Percentiles rank a stretch among this genome's conserved stretches.
phyloP scores from a whole-genome alignment of 2,888 invertebrate species.

The Tortricodes alternella region DNA sequence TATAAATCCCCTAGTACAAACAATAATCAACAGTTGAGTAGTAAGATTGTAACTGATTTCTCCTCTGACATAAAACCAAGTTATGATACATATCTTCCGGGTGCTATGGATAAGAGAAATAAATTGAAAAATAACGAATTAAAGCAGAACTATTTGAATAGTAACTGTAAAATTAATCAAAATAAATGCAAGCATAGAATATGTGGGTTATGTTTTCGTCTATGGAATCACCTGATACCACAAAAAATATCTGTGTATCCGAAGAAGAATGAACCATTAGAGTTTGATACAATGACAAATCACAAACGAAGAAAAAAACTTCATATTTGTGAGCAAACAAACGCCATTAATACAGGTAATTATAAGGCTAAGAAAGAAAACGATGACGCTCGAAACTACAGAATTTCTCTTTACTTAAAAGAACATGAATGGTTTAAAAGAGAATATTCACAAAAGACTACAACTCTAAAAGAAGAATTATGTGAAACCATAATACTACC shows the following conservation, averaged over 20 bases:
- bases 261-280: constrained; percentile 30
- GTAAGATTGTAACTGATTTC: neutral
- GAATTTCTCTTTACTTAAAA: constrained; percentile 48
- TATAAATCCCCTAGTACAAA: neutral
- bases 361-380: constrained; percentile 34
- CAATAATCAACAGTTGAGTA: neutral
- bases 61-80: neutral
- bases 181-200: neutral
- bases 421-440: constrained; percentile 45
- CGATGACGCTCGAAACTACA: constrained; percentile 45
- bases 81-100: neutral
- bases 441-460: neutral
- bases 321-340: constrained; percentile 12
- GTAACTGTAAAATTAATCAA: neutral
- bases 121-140: constrained; percentile 13
- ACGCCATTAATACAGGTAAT: neutral
- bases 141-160: neutral
- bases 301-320: constrained; percentile 57
- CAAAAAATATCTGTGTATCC: constrained; percentile 12
- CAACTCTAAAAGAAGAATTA: constrained; percentile 30
- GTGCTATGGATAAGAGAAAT: constrained; percentile 1
- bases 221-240: constrained; percentile 39
- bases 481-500: neutral
- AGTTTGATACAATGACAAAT: constrained; percentile 43
- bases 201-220: constrained; percentile 32